Base-by-base conservation (phyloP, 2,888 invertebrate species). In the Folsomia manolachei region DNA sequence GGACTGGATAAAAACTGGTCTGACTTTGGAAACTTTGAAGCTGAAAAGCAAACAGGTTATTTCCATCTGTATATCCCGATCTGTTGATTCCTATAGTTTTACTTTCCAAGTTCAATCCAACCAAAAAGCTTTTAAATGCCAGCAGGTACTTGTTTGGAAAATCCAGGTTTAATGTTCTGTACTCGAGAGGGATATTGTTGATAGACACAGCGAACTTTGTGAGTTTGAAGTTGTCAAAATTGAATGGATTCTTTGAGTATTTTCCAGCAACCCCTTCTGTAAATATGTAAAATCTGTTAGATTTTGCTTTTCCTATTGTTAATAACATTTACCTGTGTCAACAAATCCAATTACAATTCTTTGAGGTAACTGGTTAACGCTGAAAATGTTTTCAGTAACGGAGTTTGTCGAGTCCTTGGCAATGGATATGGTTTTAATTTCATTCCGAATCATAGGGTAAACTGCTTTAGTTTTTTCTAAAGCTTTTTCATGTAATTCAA, bases 311-410 rank as follows among this genome's bases (percentile, higher is more conserved):
- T n/a, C n/a, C n/a, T n/a, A n/a, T n/a, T n/a, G n/a, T n/a, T n/a
- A n/a, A n/a, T n/a, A 39, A 14, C 14, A 39, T 9, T 39, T 39
- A 39, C 39, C 64, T 4, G 64, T 19, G n/a, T 23, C 64, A 18
- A 64, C 64, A 27, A 64, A n/a, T n/a, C 64, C 2, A 27, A 64
- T 27, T 2, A 64, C 64, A 7, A 64, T 9, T 9, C 26, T 1
- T 26, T 64, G 64, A n/a, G 64, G 64, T 25, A 64, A 18, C 21
- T 27, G 7, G 1, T 14, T 27, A 1, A 9, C 2, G 11, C n/a
- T 14, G 27, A 64, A 64, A 27, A 64, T 64, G n/a, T 64, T 64
- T 19, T 64, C 64, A 27, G 27, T 27, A n/a, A 64, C 64, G 19
- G 64, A 26, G n/a, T 27, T 64, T 14, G 19, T 26, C 11, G 64